Base-by-base conservation (phyloP, 2,113 vertebrate genomes). In the Perca fluviatilis region DNA sequence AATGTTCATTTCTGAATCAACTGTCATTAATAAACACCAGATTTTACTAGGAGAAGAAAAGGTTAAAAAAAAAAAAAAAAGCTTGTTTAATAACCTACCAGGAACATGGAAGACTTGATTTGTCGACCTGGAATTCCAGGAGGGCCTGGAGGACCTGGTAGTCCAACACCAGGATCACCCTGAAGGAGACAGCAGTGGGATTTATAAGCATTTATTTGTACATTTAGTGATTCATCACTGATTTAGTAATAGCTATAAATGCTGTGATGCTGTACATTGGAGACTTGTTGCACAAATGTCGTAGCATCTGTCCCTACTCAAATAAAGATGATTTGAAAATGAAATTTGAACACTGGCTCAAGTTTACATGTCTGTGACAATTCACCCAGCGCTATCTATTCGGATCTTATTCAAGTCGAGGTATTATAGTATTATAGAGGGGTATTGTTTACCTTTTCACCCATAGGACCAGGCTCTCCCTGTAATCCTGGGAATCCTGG, bases 121-220 rank as follows among this genome's bases (percentile, higher is more conserved):
- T 90, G 30, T 23, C 60, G 91, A 43, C 94, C 96, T 57, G 93
- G 5, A 0, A 85, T 92, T 74, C 96, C 95, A n/a, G 96, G 95
- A 30, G 89, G 95, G 1, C 96, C 97, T 4, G 96, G 95, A 3
- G 74, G 95, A 18, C 97, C 97, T 25, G 94, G 93, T 1, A 94
- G 43, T 61, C 95, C 95, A 53, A 96, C 83, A 13, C 94, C 96
- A 79, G 86, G 40, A 89, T 96, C 96, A 43, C 95, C 96, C 97
- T 97, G 79, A 85, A 82, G 83, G 67, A 86, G 23, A 80, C 75
- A 76, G 18, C n/a, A 63, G 2, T 10, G 18, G n/a, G 13, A 66
- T 14, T 30, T 33, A 14, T 6, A 14, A 27, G 11, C 23, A 9
- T 73, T 40, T 1, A 33, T 69, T 14, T 10, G 18, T 10, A 15